Evolutionary conservation across 2,797 vertebrate species (phyloP).

Genomic region (Anguilla pacifica): DNA sequence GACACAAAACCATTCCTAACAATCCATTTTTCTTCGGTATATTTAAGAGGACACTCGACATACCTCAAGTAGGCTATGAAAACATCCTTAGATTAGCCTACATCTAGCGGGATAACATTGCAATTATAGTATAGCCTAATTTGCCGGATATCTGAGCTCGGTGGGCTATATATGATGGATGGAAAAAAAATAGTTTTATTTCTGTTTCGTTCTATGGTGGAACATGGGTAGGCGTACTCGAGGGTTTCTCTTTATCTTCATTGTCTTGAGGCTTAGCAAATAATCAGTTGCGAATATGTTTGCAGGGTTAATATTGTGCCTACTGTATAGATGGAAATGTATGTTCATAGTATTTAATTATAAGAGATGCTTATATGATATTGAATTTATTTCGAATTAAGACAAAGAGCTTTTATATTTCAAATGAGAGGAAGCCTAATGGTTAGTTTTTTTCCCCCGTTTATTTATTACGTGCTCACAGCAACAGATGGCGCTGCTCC

Average conservation of each 20-base stretch:
- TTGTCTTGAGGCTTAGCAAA: neutral
- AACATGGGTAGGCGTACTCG: neutral
- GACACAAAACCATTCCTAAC: neutral
- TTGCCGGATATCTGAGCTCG: neutral
- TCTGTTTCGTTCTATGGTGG: neutral
- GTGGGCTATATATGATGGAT: neutral
- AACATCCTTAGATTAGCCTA: neutral
- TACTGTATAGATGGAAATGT: neutral
- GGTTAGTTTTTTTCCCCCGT: neutral
- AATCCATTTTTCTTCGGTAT: neutral
- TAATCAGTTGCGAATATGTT: neutral
- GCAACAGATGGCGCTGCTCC: slow-evolving; percentile 42
- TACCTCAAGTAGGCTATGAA: neutral
- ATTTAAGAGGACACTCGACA: neutral
- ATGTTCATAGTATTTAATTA: neutral
- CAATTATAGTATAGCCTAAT: neutral
- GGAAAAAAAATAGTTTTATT: neutral
- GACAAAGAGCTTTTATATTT: neutral
- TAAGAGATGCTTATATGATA: neutral
- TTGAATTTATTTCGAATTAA: neutral
- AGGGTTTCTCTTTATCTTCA: neutral
- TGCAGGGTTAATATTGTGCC: neutral
- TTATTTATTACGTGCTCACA: neutral
- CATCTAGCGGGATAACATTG: neutral
- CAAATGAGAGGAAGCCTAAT: neutral